Base-by-base conservation (phyloP, 2,113 vertebrate species). In the Lonchura striata region DNA sequence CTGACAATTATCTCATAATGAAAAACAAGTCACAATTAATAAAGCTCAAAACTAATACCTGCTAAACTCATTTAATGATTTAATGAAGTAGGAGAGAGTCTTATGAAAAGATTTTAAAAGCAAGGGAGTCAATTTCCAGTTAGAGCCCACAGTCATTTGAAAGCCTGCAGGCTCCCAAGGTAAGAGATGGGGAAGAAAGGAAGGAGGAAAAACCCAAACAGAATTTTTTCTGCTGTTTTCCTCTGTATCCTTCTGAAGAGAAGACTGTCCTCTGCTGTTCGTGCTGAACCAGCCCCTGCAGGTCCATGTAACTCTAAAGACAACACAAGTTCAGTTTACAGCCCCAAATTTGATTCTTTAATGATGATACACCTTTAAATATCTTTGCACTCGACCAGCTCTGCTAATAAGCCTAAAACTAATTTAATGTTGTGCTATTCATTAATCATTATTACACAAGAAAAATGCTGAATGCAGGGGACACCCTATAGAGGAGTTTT, bases 1-100 rank as follows among this genome's bases (percentile, higher is more conserved):
- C 98, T 99, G 98, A 98, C 98, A 99, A 99, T 99, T 99, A 99
- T 98, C 97, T 98, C 98, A 97, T 99, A 99, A 99, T 98, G 98
- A 99, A 99, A 99, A 99, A 98, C 98, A 98, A 99, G 98, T 99
- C 99, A 98, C 98, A 98, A 98, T 98, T 98, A 99, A 99, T 99
- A 98, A 99, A 98, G 97, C 98, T 99, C 98, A 99, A 98, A 98
- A 98, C 97, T 94, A 97, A 97, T 98, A 98, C 97, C 91, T 98
- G 97, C 95, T 99, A 98, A 98, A 98, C 98, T 98, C 98, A 97
- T 97, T 98, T 98, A 98, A 98, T 94, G 92, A 97, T 97, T 98
- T 99, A 99, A 99, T 98, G 97, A 98, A 98, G 97, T 97, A 97
- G 90, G 82, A 98, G 97, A 97, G 96, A 98, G 97, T 76, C 94